These are phyloP conservation scores for Chironomus tentans DNA, from an alignment of 2,888 invertebrate species.

Conservation along the genomic window DNA sequence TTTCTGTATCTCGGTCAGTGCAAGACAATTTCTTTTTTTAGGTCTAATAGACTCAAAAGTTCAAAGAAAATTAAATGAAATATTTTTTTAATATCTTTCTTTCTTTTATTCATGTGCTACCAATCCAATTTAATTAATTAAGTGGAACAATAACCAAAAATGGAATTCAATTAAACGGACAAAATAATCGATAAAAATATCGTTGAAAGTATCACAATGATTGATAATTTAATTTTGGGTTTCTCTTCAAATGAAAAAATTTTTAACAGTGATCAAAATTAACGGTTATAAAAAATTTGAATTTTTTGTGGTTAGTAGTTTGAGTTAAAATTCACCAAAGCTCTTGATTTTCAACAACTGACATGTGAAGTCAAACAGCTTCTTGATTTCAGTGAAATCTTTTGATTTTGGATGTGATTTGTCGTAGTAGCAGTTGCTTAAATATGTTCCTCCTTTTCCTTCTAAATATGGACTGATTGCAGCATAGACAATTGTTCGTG, in stretches of 20 bases:
- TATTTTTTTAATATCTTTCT: too few relatives aligned
- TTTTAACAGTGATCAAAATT: not conserved
- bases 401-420: slow-evolving; percentile 49
- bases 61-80: too few relatives aligned
- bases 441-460: slow-evolving; percentile 67
- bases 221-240: not conserved
- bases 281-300: not conserved
- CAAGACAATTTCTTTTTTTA: too few relatives aligned
- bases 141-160: not conserved
- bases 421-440: slow-evolving; percentile 62
- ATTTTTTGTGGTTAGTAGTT: not conserved
- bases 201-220: not conserved
- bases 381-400: slow-evolving; percentile 50
- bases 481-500: slow-evolving; percentile 65
- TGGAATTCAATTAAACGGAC: not conserved
- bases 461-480: slow-evolving; percentile 66
- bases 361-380: slow-evolving; percentile 59
- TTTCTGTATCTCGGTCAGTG: too few relatives aligned
- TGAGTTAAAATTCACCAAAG: slow-evolving; percentile 38
- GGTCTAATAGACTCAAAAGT: too few relatives aligned
- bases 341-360: slow-evolving; percentile 48
- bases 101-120: too few relatives aligned
- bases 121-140: not conserved
- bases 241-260: not conserved
- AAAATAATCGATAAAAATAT: not conserved